A percentile compares a stretch with the other conserved stretches of the same genome.
phyloP scores from a whole-genome alignment of 1,140 invertebrate species.

The Elymnias hypermnestra region DNA sequence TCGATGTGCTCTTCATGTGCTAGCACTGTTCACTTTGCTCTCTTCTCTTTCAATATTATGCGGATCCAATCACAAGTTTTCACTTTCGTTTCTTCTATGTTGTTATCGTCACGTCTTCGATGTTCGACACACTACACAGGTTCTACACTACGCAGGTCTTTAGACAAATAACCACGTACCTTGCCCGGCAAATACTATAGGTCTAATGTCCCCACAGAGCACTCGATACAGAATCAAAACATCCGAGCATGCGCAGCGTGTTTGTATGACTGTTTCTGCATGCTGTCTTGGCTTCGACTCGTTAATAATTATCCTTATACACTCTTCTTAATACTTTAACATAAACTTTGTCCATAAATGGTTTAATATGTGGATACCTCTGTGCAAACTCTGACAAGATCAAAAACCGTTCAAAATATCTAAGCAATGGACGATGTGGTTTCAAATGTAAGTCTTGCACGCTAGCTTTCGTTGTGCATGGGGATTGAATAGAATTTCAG shows the following conservation, averaged over 20 bases:
- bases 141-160: conserved; percentile 39
- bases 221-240: conserved; percentile 62
- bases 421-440: conserved; percentile 59
- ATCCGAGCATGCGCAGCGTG: conserved; percentile 63
- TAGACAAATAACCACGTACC: conserved; percentile 31
- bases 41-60: conserved; percentile 63
- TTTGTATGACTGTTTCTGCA: conserved; percentile 65
- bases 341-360: conserved; percentile 6
- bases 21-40: conserved; percentile 68
- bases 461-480: conserved; percentile 75
- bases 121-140: conserved; percentile 54
- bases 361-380: too few relatives aligned
- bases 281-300: conserved; percentile 72
- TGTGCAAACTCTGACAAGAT: too few relatives aligned
- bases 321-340: conserved; percentile 12
- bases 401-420: conserved; percentile 43
- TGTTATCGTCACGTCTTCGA: conserved; percentile 64
- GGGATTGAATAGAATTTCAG: conserved; percentile 65
- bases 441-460: conserved; percentile 65
- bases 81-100: conserved; percentile 64
- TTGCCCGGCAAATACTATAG: conserved; percentile 36
- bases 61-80: conserved; percentile 62
- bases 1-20: conserved; percentile 73
- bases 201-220: conserved; percentile 46
- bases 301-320: conserved; percentile 19